Evolutionary conservation across 2,888 invertebrate genomes (phyloP).

Genomic region (Drosophila cracens): DNA sequence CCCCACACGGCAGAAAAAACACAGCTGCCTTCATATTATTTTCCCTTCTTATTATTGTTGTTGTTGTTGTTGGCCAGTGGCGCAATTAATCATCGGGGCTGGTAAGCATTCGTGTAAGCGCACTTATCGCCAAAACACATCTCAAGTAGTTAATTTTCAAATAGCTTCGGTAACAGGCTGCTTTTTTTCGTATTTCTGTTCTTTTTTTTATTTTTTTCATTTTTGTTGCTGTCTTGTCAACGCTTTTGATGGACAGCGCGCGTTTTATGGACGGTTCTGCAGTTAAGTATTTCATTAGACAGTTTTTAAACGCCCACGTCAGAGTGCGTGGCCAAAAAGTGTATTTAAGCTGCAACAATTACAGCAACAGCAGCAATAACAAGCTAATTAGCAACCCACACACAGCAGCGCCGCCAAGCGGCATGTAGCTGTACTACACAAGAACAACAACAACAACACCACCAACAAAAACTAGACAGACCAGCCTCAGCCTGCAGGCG

Average conservation of each 20-base stretch:
- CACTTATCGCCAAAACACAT: slow-evolving; percentile 77
- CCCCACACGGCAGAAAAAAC: slow-evolving; percentile 48
- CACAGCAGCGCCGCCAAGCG: slow-evolving; percentile 60
- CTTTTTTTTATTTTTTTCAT: slow-evolving; percentile 8
- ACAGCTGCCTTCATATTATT: slow-evolving; percentile 75
- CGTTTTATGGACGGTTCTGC: slow-evolving; percentile 39
- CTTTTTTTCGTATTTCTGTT: slow-evolving; percentile 27
- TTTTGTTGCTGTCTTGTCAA: slow-evolving; percentile 53
- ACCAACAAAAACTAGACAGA: slow-evolving; percentile 37
- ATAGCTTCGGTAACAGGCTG: slow-evolving; percentile 72
- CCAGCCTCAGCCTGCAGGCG: slow-evolving; percentile 47
- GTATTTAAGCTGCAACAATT: slow-evolving; percentile 22
- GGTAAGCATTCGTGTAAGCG: slow-evolving; percentile 77
- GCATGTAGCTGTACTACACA: slow-evolving; percentile 58
- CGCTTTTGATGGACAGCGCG: slow-evolving; percentile 69
- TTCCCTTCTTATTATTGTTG: slow-evolving; percentile 21
- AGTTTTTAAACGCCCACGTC: slow-evolving; percentile 51
- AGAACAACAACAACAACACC: slow-evolving; percentile 1
- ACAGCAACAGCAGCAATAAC: slow-evolving; percentile 13
- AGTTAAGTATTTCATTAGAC: slow-evolving; percentile 63
- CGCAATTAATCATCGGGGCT: slow-evolving; percentile 76
- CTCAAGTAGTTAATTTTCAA: slow-evolving; percentile 77
- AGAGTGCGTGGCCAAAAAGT: slow-evolving; percentile 24
- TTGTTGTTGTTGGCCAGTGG: slow-evolving; percentile 30
- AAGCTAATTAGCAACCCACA: slow-evolving; percentile 56